These are phyloP conservation scores for Pedetes capensis DNA, from an alignment of 2,113 vertebrate species.

Conservation along the genomic window DNA sequence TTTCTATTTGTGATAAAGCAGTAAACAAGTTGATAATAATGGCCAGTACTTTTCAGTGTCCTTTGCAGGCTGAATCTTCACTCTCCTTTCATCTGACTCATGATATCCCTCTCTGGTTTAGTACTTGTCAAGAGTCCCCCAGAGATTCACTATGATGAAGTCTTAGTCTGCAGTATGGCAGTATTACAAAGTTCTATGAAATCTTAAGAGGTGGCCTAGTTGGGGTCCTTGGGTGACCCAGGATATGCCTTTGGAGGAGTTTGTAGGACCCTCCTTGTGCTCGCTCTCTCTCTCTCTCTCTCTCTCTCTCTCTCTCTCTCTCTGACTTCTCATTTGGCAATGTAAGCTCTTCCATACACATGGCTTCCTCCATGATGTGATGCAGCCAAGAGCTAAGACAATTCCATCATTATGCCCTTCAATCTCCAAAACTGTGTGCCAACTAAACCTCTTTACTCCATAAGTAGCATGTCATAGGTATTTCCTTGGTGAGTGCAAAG, in stretches of 20 bases:
- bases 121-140: too few species aligned
- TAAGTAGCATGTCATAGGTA: background rate
- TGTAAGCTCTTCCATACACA: background rate
- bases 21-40: background rate
- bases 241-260: background rate
- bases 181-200: background rate
- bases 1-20: slow-evolving; percentile 11
- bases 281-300: background rate
- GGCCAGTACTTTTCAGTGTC: background rate
- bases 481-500: background rate
- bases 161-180: too few species aligned
- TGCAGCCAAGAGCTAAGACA: background rate
- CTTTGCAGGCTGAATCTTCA: background rate
- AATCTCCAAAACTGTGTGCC: background rate
- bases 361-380: background rate
- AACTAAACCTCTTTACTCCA: background rate
- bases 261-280: background rate
- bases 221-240: too few species aligned
- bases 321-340: background rate
- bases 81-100: background rate
- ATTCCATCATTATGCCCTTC: background rate
- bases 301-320: too few species aligned
- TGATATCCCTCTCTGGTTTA: background rate
- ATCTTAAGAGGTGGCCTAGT: background rate
- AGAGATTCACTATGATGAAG: too few species aligned